These are phyloP conservation scores for Erannis defoliaria DNA, from an alignment of 2,888 invertebrate species.

Conservation along the genomic window DNA sequence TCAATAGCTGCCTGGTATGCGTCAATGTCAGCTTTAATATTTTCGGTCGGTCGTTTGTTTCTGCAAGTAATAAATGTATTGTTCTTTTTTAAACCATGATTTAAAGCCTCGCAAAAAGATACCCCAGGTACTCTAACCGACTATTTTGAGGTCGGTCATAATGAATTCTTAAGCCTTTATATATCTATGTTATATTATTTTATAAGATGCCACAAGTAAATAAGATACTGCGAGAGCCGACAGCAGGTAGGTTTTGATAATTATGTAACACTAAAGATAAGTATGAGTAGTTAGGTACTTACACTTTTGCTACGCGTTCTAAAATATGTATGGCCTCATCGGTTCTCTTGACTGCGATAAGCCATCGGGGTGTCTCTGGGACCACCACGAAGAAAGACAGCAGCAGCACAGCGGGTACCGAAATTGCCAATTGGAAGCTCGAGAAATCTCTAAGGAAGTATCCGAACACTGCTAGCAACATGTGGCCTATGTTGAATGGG, in stretches of 20 bases:
- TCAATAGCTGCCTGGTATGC: constrained; percentile 62
- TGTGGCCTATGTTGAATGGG: constrained; percentile 90
- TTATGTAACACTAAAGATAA: constrained; percentile 7
- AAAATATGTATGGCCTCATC: constrained; percentile 89
- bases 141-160: not conserved
- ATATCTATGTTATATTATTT: not conserved
- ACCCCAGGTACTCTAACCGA: not conserved
- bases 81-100: not conserved
- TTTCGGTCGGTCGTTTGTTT: constrained; percentile 80
- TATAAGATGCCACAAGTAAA: constrained; percentile 2
- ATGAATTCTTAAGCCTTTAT: not conserved
- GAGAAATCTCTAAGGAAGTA: constrained; percentile 89
- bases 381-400: constrained; percentile 89
- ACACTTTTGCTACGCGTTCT: constrained; percentile 88
- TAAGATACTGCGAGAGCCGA: constrained; percentile 10
- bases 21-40: constrained; percentile 76
- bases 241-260: constrained; percentile 1
- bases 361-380: constrained; percentile 94
- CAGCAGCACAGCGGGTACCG: constrained; percentile 86
- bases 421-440: constrained; percentile 88
- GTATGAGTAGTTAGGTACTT: constrained; percentile 51
- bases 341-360: constrained; percentile 89
- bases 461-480: constrained; percentile 87
- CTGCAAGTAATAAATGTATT: constrained; percentile 56
- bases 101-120: not conserved